Evolutionary conservation across 2,888 invertebrate genomes (phyloP), one percentile per base, ranked within the genome.

Genomic region (Lithophane socia): DNA sequence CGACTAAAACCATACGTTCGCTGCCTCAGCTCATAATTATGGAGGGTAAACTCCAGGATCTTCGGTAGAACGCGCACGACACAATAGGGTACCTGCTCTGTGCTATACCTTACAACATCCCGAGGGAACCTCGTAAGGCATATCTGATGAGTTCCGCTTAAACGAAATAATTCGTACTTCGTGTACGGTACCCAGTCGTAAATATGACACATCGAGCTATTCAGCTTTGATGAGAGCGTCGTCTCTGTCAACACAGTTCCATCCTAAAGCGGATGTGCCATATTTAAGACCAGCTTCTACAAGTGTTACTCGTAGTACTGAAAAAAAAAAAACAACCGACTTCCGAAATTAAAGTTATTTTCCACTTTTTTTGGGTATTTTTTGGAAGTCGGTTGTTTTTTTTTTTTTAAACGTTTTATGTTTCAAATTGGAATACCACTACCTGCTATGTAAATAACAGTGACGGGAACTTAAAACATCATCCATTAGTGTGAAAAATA

Each of bases 31-130:
- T 60, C 10, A 61, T 54, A 78, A 66, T 83, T 78, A 79, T 44
- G 78, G 24, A 54, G 79, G 79, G 47, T 18, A 13, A 21, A 18
- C 18, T 64, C 58, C 79, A 42, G 79, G 84, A 78, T 79, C 79
- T 79, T 29, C 79, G 84, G 60, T 79, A 78, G 83, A 79, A 54
- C 52, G 84, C 78, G 47, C 79, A 65, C 66, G 2, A 47, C 16
- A 79, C 83, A 77, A 79, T 77, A 52, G 58, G 9, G 52, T 21
- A 78, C 58, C 78, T 65, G 83, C 13, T 47, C 13, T 29, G 58
- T 77, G 65, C 52, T 54, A 49, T 75, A 77, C 52, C 52, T 65
- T 58, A 52, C n/a, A n/a, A 65, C 24, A 13, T 44, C 37, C 58
- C 4, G 8, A 13, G 9, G 83, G 2, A 52, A 29, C 13, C 29